These are phyloP conservation scores for Ancistrus triradiatus DNA, from an alignment of 2,113 vertebrate species.

Conservation along the genomic window DNA sequence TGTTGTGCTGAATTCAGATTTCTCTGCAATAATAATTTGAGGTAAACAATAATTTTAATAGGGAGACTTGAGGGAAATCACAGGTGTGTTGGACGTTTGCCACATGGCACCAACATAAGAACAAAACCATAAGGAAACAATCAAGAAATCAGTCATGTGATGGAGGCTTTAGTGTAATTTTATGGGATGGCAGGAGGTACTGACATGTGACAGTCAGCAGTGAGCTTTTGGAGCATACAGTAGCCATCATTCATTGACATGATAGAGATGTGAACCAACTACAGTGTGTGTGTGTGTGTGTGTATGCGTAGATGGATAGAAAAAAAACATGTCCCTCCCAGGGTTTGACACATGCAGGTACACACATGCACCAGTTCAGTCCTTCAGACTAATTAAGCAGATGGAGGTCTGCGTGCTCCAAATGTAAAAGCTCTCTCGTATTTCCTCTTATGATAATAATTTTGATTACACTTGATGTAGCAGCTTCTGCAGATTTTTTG, in stretches of 20 bases:
- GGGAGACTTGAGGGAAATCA: slow-evolving; percentile 30
- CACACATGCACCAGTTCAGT: slow-evolving; percentile 1
- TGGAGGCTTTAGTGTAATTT: slow-evolving; percentile 25
- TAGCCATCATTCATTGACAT: slow-evolving; percentile 16
- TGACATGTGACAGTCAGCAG: slow-evolving; percentile 25
- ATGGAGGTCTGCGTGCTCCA: slow-evolving; percentile 49
- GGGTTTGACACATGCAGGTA: slow-evolving; percentile 13
- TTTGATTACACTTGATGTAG: slow-evolving; percentile 55
- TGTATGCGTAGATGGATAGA: no score
- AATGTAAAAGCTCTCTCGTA: slow-evolving; percentile 49
- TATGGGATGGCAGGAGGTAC: slow-evolving; percentile 1
- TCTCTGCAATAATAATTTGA: no score
- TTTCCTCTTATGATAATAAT: slow-evolving; percentile 57
- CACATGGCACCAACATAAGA: slow-evolving; percentile 1
- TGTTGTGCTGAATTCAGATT: background rate
- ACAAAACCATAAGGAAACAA: slow-evolving; percentile 31
- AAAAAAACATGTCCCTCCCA: background rate
- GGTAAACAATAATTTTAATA: no score
- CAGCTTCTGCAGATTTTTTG: slow-evolving; percentile 57
- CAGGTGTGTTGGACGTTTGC: slow-evolving; percentile 12
- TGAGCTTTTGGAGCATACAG: slow-evolving; percentile 2
- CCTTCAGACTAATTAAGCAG: slow-evolving; percentile 38
- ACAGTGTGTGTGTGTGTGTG: no score
- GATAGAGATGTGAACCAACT: no score
- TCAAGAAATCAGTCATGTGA: slow-evolving; percentile 26